Evolutionary conservation across 2,113 vertebrate species (phyloP).

Genomic region (Dicrurus megarhynchus): DNA sequence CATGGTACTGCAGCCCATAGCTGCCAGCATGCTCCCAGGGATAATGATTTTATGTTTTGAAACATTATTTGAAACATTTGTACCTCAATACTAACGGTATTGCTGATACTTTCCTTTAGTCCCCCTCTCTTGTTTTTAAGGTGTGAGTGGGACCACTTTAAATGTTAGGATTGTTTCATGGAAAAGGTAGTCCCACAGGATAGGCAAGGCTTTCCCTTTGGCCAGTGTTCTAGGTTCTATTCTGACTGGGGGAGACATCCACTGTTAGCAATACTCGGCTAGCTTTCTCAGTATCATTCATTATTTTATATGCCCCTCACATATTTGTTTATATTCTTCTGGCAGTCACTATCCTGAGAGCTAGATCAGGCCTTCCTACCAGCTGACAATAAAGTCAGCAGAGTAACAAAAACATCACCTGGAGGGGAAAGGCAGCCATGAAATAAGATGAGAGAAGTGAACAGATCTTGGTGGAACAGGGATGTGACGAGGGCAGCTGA

Average conservation of each 20-base stretch:
- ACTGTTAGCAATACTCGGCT: neutral
- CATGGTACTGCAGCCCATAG: neutral
- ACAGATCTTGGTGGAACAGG: neutral
- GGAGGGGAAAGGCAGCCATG: neutral
- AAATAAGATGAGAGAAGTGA: neutral
- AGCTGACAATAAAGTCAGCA: neutral
- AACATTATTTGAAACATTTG: neutral
- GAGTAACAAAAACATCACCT: neutral
- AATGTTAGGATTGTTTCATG: neutral
- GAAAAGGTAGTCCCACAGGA: neutral
- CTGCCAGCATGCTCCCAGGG: neutral
- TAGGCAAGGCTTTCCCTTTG: neutral
- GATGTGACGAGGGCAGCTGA: neutral
- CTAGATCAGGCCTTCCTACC: neutral
- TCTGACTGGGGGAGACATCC: neutral
- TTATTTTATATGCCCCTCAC: neutral
- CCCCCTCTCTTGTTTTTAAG: neutral
- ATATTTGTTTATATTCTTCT: neutral
- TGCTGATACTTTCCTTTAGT: neutral
- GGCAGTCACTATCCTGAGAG: neutral
- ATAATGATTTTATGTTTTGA: neutral
- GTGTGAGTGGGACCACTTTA: neutral
- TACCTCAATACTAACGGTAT: neutral
- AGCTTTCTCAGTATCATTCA: neutral
- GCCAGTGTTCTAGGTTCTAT: rapidly evolving